phyloP scores from a whole-genome alignment of 1,140 invertebrate species.

The Drosophila sulfurigaster region DNA sequence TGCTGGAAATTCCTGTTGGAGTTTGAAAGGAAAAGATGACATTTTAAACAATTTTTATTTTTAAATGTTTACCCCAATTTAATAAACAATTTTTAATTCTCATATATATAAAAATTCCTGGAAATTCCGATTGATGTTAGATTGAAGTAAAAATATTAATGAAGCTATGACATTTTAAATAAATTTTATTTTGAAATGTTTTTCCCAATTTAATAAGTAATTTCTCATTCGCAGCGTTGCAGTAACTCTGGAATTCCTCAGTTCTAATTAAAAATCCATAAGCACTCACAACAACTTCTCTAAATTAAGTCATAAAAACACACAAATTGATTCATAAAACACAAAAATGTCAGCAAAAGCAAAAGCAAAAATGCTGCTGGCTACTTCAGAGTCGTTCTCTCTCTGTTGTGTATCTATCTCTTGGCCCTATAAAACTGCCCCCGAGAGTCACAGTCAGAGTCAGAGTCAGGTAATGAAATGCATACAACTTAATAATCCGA shows the following conservation, averaged over 20 bases:
- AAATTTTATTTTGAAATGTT: no score
- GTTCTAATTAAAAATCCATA: conserved; percentile 60
- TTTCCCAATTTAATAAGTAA: background rate
- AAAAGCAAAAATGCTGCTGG: conserved; percentile 16
- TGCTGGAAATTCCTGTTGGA: conserved; percentile 12
- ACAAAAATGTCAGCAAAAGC: conserved; percentile 35
- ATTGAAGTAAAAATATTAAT: no score
- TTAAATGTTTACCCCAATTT: background rate
- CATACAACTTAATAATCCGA: conserved; percentile 79
- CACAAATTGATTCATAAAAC: conserved; percentile 70
- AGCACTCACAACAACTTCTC: conserved; percentile 39
- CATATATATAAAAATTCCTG: background rate
- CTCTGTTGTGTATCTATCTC: background rate
- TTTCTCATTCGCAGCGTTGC: conserved; percentile 30
- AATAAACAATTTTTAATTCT: conserved; percentile 19
- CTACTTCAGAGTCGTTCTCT: background rate
- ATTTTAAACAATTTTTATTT: no score
- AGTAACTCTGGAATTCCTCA: background rate
- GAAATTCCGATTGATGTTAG: no score
- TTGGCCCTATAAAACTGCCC: conserved; percentile 37
- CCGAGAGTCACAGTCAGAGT: background rate
- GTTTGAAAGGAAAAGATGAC: background rate
- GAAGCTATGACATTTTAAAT: no score
- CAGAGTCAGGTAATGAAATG: conserved; percentile 64
- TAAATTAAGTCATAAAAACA: conserved; percentile 71